Base-by-base conservation (phyloP, 2,888 invertebrate species). In the Lasioglossum morio region DNA sequence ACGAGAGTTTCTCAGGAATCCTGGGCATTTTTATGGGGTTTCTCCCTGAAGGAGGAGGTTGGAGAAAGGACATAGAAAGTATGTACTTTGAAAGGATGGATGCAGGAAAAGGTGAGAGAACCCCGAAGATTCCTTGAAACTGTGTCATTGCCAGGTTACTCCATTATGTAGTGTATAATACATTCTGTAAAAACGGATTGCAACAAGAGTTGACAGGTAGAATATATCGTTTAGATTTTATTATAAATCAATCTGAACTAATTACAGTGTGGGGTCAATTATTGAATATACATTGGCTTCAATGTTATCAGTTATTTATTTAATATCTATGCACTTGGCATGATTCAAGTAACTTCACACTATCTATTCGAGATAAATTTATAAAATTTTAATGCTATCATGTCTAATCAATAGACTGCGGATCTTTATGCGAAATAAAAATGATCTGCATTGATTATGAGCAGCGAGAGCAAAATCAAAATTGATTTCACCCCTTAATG, bases 21-120 rank as follows among this genome's bases (percentile, higher is more conserved):
- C 73, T 76, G 83, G 81, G 86, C 72, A 85, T 89, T 86, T 89
- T 88, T 89, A 89, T 88, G 79, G 82, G 72, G 69, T 69, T 81
- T 60, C 77, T 72, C 70, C 66, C 34, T n/a, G 30, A 8, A 43
- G 12, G 34, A 43, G 12, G 34, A 57, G 75, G 60, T 75, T 40
- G 19, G n/a, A 34, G 81, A 53, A 69, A 63, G 81, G 72, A 81
- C 81, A 81, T 63, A 60, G 46, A 66, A 70, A 60, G 69, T 57
- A 37, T 74, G 70, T 73, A 73, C 69, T 40, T 43, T 23, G n/a
- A 34, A 63, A 37, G 27, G 57, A 27, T 30, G 57, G 19, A 63
- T 53, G 75, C 46, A n/a, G 34, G 16, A 81, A 72, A 57, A 30
- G 27, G 23, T 46, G 37, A 37, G 43, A 43, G 16, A 34, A 34